These are phyloP conservation scores for Eubasilissa regina DNA, from an alignment of 1,140 invertebrate species.

Conservation along the genomic window DNA sequence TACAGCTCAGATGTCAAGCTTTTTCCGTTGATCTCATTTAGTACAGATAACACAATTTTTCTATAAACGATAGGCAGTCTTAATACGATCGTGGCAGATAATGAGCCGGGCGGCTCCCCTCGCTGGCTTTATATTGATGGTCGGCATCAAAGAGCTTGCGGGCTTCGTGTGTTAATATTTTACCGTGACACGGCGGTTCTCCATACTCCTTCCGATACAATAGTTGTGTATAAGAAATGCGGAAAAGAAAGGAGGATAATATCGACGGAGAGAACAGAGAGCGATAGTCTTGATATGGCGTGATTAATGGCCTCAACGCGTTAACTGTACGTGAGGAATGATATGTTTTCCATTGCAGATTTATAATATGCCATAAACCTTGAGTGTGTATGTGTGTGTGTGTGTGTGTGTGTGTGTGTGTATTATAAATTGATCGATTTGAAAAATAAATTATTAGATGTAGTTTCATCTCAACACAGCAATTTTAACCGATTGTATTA, in stretches of 20 bases:
- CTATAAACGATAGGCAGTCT: too few species aligned
- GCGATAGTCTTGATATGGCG: conserved; percentile 2
- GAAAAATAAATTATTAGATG: too few species aligned
- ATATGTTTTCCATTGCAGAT: conserved; percentile 31
- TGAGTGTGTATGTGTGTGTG: conserved; percentile 28
- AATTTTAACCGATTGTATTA: too few species aligned
- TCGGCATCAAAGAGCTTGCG: too few species aligned
- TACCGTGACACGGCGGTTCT: conserved; percentile 25
- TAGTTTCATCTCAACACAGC: too few species aligned
- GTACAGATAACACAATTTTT: too few species aligned
- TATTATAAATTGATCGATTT: not conserved
- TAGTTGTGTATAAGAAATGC: conserved; percentile 31
- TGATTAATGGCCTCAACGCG: conserved; percentile 28
- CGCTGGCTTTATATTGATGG: too few species aligned
- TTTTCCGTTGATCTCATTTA: too few species aligned
- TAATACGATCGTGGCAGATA: too few species aligned
- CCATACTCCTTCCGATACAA: conserved; percentile 15
- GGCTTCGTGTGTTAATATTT: conserved; percentile 30
- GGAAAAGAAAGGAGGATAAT: conserved; percentile 28
- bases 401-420: conserved; percentile 14
- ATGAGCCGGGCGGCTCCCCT: too few species aligned
- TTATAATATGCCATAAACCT: conserved; percentile 29
- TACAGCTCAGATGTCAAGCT: too few species aligned
- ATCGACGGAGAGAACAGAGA: conserved; percentile 29
- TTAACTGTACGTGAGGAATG: conserved; percentile 31